phyloP scores from a whole-genome alignment of 2,797 vertebrate genomes.

The Halcyon badia region DNA sequence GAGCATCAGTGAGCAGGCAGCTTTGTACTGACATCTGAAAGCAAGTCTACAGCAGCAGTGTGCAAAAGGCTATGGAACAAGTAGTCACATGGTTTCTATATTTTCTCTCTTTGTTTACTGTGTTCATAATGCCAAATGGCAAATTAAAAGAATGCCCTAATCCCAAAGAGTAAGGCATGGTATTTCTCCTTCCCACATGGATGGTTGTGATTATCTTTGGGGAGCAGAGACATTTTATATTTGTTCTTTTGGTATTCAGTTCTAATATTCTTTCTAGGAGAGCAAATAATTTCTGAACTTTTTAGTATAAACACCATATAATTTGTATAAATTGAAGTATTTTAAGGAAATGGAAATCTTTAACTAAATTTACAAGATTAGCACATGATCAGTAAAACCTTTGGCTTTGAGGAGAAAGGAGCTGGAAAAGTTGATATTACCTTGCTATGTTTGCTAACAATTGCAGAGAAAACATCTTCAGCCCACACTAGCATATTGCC shows the following conservation, averaged over 20 bases:
- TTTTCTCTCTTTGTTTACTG: slow-evolving; percentile 76
- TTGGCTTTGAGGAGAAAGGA: neutral
- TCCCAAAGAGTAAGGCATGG: slow-evolving; percentile 58
- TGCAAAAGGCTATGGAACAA: slow-evolving; percentile 73
- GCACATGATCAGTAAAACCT: neutral
- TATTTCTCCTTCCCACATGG: slow-evolving; percentile 60
- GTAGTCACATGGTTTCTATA: slow-evolving; percentile 76
- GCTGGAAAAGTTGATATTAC: slow-evolving; percentile 58
- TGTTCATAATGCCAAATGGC: slow-evolving; percentile 50
- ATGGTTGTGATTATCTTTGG: slow-evolving; percentile 16
- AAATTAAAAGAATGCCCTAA: slow-evolving; percentile 66
- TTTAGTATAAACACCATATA: neutral
- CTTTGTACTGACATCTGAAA: slow-evolving; percentile 69
- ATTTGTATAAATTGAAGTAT: neutral
- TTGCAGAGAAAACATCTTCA: slow-evolving; percentile 81
- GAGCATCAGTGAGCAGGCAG: slow-evolving; percentile 73
- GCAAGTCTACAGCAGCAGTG: slow-evolving; percentile 31
- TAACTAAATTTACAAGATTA: neutral
- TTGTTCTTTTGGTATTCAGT: neutral
- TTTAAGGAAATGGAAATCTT: neutral
- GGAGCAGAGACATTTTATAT: neutral
- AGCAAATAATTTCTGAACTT: neutral
- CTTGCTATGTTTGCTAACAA: slow-evolving; percentile 84
- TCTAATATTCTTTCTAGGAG: neutral
- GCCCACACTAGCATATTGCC: slow-evolving; percentile 84